Evolutionary conservation across 2,113 vertebrate species (phyloP).

Genomic region (Dicentrarchus labrax): DNA sequence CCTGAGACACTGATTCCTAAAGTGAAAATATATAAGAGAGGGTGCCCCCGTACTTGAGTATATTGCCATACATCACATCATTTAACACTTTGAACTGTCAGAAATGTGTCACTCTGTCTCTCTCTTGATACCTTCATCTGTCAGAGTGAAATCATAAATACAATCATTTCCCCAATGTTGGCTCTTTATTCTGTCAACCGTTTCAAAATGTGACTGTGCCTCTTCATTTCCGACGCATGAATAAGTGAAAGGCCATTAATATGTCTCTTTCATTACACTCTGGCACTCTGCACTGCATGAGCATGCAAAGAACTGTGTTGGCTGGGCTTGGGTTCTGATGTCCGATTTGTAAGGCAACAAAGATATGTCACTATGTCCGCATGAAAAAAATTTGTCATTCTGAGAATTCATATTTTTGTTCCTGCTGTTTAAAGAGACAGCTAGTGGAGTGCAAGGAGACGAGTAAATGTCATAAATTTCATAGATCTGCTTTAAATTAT

Average conservation of each 20-base stretch:
- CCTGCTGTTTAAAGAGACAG: conserved; percentile 19
- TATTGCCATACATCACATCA: conserved; percentile 79
- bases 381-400: conserved; percentile 37
- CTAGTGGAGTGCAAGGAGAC: not conserved
- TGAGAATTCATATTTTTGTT: conserved; percentile 29
- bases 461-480: not conserved
- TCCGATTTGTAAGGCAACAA: conserved; percentile 79
- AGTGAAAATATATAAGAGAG: conserved; percentile 54
- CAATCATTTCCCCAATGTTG: conserved; percentile 81
- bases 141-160: conserved; percentile 84
- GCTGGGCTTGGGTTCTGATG: conserved; percentile 72
- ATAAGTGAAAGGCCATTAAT: conserved; percentile 85
- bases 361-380: conserved; percentile 62
- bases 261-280: conserved; percentile 82
- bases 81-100: conserved; percentile 85
- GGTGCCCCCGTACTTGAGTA: conserved; percentile 59
- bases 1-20: conserved; percentile 47
- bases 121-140: conserved; percentile 80
- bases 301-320: conserved; percentile 59
- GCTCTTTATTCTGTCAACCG: conserved; percentile 80
- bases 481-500: conserved; percentile 23
- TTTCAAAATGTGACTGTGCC: conserved; percentile 76
- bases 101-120: conserved; percentile 80
- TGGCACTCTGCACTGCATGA: conserved; percentile 65
- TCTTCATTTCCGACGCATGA: conserved; percentile 83